Evolutionary conservation across 2,113 vertebrate genomes (phyloP).

Genomic region (Gasterosteus aculeatus): DNA sequence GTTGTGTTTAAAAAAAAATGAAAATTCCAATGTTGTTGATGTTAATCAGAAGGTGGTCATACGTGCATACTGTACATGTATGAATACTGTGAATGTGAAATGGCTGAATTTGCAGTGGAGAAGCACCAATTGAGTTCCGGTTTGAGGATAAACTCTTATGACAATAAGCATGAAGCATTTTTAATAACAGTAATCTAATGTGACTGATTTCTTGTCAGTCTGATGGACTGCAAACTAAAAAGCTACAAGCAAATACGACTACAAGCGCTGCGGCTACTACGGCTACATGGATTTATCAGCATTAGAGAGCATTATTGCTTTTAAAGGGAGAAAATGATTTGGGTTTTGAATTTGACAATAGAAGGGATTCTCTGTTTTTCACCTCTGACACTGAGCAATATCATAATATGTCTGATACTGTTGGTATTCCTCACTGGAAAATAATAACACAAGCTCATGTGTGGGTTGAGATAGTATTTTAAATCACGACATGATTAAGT

Average conservation of each 20-base stretch:
- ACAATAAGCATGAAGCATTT: neutral
- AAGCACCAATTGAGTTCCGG: neutral
- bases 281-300: conserved; percentile 13
- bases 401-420: conserved; percentile 30
- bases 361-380: conserved; percentile 40
- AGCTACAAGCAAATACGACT: neutral
- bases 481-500: conserved; percentile 51
- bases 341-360: conserved; percentile 58
- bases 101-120: neutral
- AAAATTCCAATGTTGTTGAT: neutral
- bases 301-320: neutral
- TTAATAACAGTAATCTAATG: conserved; percentile 9
- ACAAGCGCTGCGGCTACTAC: neutral
- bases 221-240: neutral
- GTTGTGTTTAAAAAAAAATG: neutral
- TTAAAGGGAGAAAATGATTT: conserved; percentile 51
- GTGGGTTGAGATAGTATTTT: conserved; percentile 59
- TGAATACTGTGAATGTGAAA: neutral
- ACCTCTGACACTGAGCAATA: conserved; percentile 62
- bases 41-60: neutral
- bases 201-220: neutral
- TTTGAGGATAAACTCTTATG: neutral
- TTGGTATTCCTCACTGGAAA: conserved; percentile 43
- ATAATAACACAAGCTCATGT: conserved; percentile 47
- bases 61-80: neutral